phyloP scores from a whole-genome alignment of 2,888 invertebrate species.

The Synanthedon vespiformis region DNA sequence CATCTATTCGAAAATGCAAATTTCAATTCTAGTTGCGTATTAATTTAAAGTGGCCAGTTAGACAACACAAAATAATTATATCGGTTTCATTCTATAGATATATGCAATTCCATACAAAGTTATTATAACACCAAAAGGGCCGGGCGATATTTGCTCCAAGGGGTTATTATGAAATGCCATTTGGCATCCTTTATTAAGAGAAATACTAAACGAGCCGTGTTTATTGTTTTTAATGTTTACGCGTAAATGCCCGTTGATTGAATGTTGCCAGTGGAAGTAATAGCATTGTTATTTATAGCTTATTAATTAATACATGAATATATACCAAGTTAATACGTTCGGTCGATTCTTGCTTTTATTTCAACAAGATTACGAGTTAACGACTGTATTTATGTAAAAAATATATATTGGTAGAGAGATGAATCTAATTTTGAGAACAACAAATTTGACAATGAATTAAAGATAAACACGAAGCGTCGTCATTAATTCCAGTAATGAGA shows the following conservation, averaged over 20 bases:
- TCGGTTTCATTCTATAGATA: no score
- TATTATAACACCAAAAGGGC: slow-evolving; percentile 28
- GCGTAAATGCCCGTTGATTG: slow-evolving; percentile 26
- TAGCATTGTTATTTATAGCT: slow-evolving; percentile 19
- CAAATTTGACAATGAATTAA: not conserved
- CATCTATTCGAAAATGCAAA: no score
- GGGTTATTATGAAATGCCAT: slow-evolving; percentile 36
- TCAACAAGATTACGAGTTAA: no score
- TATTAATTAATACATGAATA: no score
- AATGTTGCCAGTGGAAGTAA: slow-evolving; percentile 16
- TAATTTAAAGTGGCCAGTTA: not conserved
- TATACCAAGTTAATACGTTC: no score
- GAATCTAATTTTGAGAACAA: not conserved
- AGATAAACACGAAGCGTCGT: slow-evolving; percentile 15
- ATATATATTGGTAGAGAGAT: slow-evolving; percentile 7
- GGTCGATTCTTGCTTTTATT: no score
- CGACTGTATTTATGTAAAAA: not conserved
- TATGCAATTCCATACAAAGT: not conserved
- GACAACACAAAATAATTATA: not conserved
- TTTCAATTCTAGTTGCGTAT: no score
- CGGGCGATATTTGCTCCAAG: slow-evolving; percentile 19
- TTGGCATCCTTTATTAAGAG: slow-evolving; percentile 22
- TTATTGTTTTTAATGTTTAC: slow-evolving; percentile 26
- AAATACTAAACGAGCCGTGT: slow-evolving; percentile 31
- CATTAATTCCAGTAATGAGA: slow-evolving; percentile 46